Evolutionary conservation across 2,888 invertebrate genomes (phyloP).

Genomic region (Trachelus troglodyta): DNA sequence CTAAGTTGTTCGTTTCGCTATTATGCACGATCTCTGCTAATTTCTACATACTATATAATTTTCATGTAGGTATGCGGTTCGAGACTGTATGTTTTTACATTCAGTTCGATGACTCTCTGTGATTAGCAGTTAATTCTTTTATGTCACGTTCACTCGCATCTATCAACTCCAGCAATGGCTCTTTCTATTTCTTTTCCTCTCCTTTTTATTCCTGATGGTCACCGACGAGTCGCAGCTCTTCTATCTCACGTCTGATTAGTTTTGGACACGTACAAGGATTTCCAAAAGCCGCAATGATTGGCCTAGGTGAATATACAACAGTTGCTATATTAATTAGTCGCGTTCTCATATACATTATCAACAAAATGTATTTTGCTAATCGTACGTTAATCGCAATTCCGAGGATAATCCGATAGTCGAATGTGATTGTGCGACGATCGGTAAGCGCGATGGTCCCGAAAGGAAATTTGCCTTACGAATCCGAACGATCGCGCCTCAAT

Average conservation of each 20-base stretch:
- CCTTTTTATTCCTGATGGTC: background rate
- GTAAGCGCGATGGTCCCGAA: background rate
- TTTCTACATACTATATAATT: constrained; percentile 28
- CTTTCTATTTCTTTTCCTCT: background rate
- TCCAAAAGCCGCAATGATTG: background rate
- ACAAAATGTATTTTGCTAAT: background rate
- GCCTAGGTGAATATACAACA: background rate
- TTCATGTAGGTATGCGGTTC: constrained; percentile 13
- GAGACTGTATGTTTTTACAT: constrained; percentile 11
- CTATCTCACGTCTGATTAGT: background rate
- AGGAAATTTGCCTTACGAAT: background rate
- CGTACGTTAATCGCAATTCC: background rate
- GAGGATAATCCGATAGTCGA: background rate
- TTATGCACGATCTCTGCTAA: constrained; percentile 30
- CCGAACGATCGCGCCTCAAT: constrained; percentile 13
- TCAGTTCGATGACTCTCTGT: background rate
- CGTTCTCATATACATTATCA: background rate
- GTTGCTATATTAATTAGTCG: background rate
- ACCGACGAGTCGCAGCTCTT: background rate
- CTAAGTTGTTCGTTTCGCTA: constrained; percentile 25
- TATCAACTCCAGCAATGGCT: background rate
- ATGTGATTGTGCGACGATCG: background rate
- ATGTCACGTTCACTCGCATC: background rate
- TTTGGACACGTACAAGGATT: background rate
- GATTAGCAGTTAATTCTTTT: background rate